Evolutionary conservation across 2,888 invertebrate species (phyloP), one percentile per base, ranked within the genome.

Genomic region (Cremastobaeus sp.): DNA sequence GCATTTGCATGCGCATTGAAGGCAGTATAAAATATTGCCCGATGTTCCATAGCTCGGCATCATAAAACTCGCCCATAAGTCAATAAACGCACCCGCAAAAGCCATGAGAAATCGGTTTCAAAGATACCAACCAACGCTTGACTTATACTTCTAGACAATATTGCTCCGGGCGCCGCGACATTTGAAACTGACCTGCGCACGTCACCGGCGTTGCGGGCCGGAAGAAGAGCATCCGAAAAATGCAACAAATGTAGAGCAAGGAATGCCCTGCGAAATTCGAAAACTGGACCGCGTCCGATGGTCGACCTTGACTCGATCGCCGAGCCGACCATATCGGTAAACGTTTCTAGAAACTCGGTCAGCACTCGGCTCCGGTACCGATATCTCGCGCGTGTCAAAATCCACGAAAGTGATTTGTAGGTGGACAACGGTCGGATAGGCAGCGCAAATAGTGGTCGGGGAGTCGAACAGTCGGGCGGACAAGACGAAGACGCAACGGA

Each of bases 331-430:
- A 21, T 47, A 59, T 69, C 54, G 69, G 69, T 55, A 35, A 62
- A 62, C 54, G 14, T 52, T 37, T 54, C 39, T 39, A 39, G 17
- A 62, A 64, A 64, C 35, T 69, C 59, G 64, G 64, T 52, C 45
- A 52, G 21, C 41, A 21, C 41, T 18, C 41, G 9, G 43, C 48
- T 50, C 50, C 48, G 11, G 37, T 14, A 11, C n/a, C 57, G 39
- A 50, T 60, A 59, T 54, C 59, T 37, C 50, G 68, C 69, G 69
- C 69, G 69, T 69, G 69, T 69, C 69, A 14, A 39, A 47, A 34
- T 60, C 57, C 52, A 52, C 34, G 52, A 57, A 50, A 57, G 43
- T 45, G 69, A 68, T 68, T 50, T 68, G 59, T 59, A 59, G 59
- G 57, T 68, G 68, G 21, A 68, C 43, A 68, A 68, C 37, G 50